Base-by-base conservation (phyloP, 2,797 vertebrate genomes). In the Pterois miles region DNA sequence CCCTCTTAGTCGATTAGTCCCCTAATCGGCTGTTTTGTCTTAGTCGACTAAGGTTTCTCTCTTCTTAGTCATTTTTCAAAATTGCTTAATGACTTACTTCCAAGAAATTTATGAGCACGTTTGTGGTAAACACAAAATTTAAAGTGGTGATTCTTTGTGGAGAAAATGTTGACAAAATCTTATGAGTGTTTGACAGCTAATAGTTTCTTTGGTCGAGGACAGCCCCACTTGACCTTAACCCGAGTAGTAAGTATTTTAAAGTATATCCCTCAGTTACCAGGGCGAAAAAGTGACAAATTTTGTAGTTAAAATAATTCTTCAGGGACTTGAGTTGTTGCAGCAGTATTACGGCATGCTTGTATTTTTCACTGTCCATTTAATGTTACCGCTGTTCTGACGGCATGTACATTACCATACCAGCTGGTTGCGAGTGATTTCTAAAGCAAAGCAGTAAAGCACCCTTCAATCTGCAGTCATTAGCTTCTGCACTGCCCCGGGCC, bases 401-500 rank as follows among this genome's bases (percentile, higher is more conserved):
- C 73, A 70, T 90, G 88, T 80, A 81, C 80, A 90, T 91, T 82
- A 87, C 75, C 63, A 56, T 68, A 82, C 83, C 86, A 88, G 90
- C 87, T 83, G 87, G 83, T 80, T 91, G 83, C 79, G 57, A 65
- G 83, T 80, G 70, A 85, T 89, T 92, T 91, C 84, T 88, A 83
- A 91, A 93, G 84, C 83, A 88, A 88, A 82, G 87, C 87, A 87
- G 87, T 91, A 87, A 90, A 92, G 79, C 87, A 80, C 81, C 86
- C 78, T 89, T 86, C 87, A 90, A 89, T 92, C 90, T 91, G 75
- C 86, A 89, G 84, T 91, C 88, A 92, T 93, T 93, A 93, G 88
- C 86, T 89, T 82, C 70, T 78, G 76, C 69, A 79, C 87, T 85
- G 90, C 90, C 91, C 72, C 80, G 34, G 88, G 88, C 86, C 89